These are phyloP conservation scores for Caenorhabditis latens DNA, from an alignment of 1,140 invertebrate genomes.

Conservation along the genomic window DNA sequence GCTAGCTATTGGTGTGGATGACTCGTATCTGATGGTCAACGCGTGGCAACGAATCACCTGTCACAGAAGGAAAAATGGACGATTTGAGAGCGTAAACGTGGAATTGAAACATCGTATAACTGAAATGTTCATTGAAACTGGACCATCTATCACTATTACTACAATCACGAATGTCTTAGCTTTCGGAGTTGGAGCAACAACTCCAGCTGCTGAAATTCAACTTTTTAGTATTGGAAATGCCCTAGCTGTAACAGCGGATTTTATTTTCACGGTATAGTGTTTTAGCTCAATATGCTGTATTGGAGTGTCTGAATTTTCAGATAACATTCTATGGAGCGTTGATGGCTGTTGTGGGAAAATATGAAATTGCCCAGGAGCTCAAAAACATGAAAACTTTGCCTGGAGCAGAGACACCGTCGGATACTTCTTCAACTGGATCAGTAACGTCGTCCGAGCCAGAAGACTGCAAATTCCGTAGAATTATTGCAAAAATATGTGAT, in stretches of 20 bases:
- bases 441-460: neutral
- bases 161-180: conserved; percentile 76
- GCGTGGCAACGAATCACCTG: conserved; percentile 68
- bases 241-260: conserved; percentile 74
- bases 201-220: conserved; percentile 77
- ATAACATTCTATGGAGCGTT: conserved; percentile 74
- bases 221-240: conserved; percentile 77
- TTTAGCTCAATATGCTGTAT: conserved; percentile 1
- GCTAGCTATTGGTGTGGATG: conserved; percentile 76
- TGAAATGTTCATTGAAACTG: conserved; percentile 76
- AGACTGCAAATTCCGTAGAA: conserved; percentile 19
- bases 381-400: neutral
- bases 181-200: conserved; percentile 75
- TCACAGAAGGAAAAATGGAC: conserved; percentile 37
- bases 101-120: conserved; percentile 63
- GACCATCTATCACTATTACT: conserved; percentile 76
- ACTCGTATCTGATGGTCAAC: conserved; percentile 75
- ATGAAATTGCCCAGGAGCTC: conserved; percentile 67
- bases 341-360: conserved; percentile 72
- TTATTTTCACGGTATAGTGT: conserved; percentile 72
- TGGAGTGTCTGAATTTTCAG: conserved; percentile 52
- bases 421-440: conserved; percentile 15
- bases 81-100: conserved; percentile 25
- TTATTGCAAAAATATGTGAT: conserved; percentile 64
- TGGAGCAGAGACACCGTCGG: neutral